Percentiles rank a stretch among this genome's conserved stretches.
phyloP scores from a whole-genome alignment of 2,888 invertebrate genomes.

The Morpho achilles region DNA sequence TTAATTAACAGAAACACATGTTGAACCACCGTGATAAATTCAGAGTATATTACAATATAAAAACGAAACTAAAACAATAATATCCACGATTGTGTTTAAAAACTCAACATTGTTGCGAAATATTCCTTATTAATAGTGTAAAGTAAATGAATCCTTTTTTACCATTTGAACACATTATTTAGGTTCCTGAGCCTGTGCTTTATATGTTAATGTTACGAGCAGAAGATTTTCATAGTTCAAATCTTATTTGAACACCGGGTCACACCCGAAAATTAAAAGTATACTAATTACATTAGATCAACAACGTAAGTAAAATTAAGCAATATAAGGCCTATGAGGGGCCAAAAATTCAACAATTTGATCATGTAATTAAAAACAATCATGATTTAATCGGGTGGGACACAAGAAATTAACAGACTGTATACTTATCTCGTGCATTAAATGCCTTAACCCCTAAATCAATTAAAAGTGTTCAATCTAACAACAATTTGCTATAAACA shows the following conservation, averaged over 20 bases:
- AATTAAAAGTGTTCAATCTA: too few species aligned
- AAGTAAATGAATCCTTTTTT: conserved; percentile 45
- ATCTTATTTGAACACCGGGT: conserved; percentile 27
- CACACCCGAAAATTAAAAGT: conserved; percentile 11
- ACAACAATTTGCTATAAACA: too few species aligned
- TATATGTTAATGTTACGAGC: conserved; percentile 24
- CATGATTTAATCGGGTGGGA: not conserved
- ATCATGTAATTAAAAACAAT: not conserved
- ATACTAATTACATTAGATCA: conserved; percentile 21
- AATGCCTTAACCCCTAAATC: too few species aligned
- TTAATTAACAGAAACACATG: too few species aligned
- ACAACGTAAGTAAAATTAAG: conserved; percentile 18
- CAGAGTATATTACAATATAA: conserved; percentile 23
- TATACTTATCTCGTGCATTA: too few species aligned
- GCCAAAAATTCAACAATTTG: conserved; percentile 7
- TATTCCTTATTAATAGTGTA: not conserved
- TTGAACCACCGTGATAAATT: not conserved
- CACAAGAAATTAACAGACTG: not conserved
- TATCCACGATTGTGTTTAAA: conserved; percentile 47
- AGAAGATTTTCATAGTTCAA: conserved; percentile 27
- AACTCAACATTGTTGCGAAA: conserved; percentile 36
- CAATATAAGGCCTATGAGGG: conserved; percentile 15
- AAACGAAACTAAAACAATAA: conserved; percentile 35
- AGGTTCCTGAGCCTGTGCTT: conserved; percentile 47
- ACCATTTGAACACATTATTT: conserved; percentile 64